Evolutionary conservation across 2,113 vertebrate species (phyloP).

Genomic region (Dasyurus viverrinus): DNA sequence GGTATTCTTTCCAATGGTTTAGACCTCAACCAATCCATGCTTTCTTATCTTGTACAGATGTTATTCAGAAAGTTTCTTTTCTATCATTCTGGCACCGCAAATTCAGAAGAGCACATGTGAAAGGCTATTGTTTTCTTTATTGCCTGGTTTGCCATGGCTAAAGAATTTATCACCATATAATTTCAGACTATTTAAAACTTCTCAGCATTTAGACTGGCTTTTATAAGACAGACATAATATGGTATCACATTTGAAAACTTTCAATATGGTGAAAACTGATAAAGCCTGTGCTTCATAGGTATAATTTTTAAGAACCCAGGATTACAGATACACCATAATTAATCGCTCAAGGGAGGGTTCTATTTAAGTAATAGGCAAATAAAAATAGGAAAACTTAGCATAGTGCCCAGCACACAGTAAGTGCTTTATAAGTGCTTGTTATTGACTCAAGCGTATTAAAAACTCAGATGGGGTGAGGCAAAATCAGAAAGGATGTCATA

Average conservation of each 20-base stretch:
- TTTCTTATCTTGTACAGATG: background rate
- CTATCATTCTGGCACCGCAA: background rate
- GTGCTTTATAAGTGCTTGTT: background rate
- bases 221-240: background rate
- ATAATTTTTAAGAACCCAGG: background rate
- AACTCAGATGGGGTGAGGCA: background rate
- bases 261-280: background rate
- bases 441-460: background rate
- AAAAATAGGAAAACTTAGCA: too few species aligned
- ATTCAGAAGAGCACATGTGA: background rate
- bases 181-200: too few species aligned
- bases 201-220: too few species aligned
- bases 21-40: background rate
- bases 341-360: too few species aligned
- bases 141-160: background rate
- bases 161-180: background rate
- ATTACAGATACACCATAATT: background rate
- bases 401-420: background rate
- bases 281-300: background rate
- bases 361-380: too few species aligned
- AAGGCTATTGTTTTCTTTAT: background rate
- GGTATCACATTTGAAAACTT: background rate
- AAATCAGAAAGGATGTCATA: background rate
- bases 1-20: background rate
- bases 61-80: background rate